Conservation (phyloP, 1,140 invertebrate species). For the Neuroterus valhalla region DNA sequence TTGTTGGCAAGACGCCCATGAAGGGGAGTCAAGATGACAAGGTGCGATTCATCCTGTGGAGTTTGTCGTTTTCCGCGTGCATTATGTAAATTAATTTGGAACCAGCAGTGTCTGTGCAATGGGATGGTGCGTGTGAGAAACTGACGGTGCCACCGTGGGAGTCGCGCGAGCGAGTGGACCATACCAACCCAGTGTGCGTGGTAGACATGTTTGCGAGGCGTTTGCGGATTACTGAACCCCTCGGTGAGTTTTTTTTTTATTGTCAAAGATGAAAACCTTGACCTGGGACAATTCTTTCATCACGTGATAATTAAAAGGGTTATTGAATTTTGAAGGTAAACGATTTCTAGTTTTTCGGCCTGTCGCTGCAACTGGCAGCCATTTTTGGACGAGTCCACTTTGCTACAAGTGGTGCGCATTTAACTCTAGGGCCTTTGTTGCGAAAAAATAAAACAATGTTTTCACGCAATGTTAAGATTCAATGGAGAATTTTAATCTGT, state of each 20-base stretch:
- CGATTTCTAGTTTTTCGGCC: conserved; percentile 30
- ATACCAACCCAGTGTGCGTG: conserved; percentile 50
- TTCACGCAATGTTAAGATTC: too few species aligned
- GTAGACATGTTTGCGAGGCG: conserved; percentile 33
- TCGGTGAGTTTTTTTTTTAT: not conserved
- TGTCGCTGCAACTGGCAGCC: conserved; percentile 58
- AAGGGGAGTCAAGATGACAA: conserved; percentile 11
- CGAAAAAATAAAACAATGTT: not conserved
- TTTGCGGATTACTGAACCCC: not conserved
- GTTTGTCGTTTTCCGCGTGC: conserved; percentile 17
- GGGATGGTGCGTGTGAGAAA: conserved; percentile 41
- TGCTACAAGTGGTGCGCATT: conserved; percentile 47
- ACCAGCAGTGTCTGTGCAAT: conserved; percentile 27
- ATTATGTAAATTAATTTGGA: conserved; percentile 61
- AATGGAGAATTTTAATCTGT: too few species aligned
- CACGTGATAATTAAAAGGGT: not conserved
- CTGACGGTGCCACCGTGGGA: conserved; percentile 47
- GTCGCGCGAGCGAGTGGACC: conserved; percentile 63
- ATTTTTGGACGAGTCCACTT: conserved; percentile 73
- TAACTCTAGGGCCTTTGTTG: not conserved
- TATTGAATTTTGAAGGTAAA: not conserved
- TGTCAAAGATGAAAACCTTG: not conserved
- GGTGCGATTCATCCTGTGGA: not conserved
- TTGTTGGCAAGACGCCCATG: conserved; percentile 26
- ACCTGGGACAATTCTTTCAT: not conserved